These are phyloP conservation scores for Stomatorhinus walkeri DNA, from an alignment of 2,797 vertebrate species.

Conservation along the genomic window DNA sequence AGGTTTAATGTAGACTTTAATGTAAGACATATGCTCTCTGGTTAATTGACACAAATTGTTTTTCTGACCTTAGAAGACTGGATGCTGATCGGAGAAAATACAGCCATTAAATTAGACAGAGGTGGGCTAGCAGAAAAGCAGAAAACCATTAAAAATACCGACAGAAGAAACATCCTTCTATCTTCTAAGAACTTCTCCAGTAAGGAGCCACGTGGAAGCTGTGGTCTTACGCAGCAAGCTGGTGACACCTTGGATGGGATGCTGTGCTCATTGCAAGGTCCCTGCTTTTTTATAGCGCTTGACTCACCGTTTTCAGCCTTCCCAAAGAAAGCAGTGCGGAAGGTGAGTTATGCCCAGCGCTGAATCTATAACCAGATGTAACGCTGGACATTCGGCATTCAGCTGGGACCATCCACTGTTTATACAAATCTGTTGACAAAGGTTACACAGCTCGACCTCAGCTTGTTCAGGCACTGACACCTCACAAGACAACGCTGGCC, in stretches of 20 bases:
- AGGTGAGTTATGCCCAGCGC: neutral
- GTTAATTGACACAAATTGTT: neutral
- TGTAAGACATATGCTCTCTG: neutral
- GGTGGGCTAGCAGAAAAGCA: neutral
- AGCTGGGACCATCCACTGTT: neutral
- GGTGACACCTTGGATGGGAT: neutral
- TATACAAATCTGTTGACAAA: constrained; percentile 13
- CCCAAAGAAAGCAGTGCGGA: neutral
- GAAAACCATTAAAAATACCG: neutral
- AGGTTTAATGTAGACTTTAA: neutral
- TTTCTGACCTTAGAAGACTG: neutral
- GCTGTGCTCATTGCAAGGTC: neutral
- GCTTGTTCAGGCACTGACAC: neutral
- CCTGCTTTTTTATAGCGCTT: neutral
- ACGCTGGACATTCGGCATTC: neutral
- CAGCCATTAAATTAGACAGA: neutral
- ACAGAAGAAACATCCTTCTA: neutral
- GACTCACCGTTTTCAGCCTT: neutral
- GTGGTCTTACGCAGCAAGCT: neutral
- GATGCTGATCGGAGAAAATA: neutral
- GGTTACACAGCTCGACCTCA: neutral
- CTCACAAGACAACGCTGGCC: neutral
- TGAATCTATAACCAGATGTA: neutral
- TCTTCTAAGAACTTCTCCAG: neutral
- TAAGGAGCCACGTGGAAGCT: neutral